These are phyloP conservation scores for Ephialtes manifestator DNA, from an alignment of 2,888 invertebrate species.

Conservation along the genomic window DNA sequence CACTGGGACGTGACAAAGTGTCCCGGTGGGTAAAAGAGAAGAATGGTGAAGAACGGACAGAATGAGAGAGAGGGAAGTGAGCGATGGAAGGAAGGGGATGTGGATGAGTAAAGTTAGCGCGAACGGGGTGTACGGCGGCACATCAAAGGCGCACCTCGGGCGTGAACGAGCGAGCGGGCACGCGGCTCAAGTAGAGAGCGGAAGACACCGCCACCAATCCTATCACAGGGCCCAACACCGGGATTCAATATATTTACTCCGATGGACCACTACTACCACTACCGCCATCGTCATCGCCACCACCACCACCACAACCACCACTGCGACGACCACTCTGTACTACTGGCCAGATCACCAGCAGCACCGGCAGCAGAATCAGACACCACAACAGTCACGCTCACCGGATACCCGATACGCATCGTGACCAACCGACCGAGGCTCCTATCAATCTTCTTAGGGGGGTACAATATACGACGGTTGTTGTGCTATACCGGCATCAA, in stretches of 20 bases:
- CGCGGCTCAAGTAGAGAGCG: slow-evolving; percentile 84
- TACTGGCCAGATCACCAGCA: slow-evolving; percentile 35
- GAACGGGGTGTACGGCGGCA: slow-evolving; percentile 83
- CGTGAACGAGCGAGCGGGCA: slow-evolving; percentile 85
- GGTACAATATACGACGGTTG: slow-evolving; percentile 1
- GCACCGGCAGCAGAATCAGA: slow-evolving; percentile 57
- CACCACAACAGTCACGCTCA: slow-evolving; percentile 66
- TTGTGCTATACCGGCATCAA: slow-evolving; percentile 16
- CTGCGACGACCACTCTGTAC: slow-evolving; percentile 46
- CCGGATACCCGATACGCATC: slow-evolving; percentile 65
- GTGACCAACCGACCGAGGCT: slow-evolving; percentile 64
- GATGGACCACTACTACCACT: slow-evolving; percentile 81
- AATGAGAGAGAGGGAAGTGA: slow-evolving; percentile 32
- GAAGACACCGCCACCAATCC: slow-evolving; percentile 84
- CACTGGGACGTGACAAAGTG: slow-evolving; percentile 67
- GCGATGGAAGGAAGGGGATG: slow-evolving; percentile 19
- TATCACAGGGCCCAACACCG: slow-evolving; percentile 71
- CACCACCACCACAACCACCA: slow-evolving; percentile 65
- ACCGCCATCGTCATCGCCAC: slow-evolving; percentile 42
- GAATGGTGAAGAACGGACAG: not conserved
- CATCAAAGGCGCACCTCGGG: slow-evolving; percentile 85
- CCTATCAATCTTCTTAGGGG: slow-evolving; percentile 57
- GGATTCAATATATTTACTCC: slow-evolving; percentile 82
- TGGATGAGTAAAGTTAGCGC: slow-evolving; percentile 78
- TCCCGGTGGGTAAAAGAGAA: slow-evolving; percentile 45